Evolutionary conservation across 2,113 vertebrate species (phyloP), one percentile per base, ranked within the genome.

Genomic region (Psilopogon haemacephalus): DNA sequence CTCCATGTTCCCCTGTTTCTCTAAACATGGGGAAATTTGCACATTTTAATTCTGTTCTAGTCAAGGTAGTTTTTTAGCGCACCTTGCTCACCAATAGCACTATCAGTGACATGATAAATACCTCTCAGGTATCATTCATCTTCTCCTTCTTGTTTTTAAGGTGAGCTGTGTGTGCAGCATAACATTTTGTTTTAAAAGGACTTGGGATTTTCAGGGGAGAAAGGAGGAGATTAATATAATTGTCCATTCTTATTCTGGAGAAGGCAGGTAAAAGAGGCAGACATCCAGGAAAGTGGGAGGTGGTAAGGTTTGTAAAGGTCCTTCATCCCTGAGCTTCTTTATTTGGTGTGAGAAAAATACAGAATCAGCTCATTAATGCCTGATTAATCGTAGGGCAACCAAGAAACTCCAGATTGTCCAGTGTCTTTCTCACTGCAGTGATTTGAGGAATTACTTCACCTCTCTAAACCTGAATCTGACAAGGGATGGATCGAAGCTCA

Each of bases 71-170:
- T 77, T 70, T 88, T 67, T 52, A 81, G 46, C 11, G 72, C 54
- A 64, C 59, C 56, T 84, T 68, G 76, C 63, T 95, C 90, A 86
- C 73, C 73, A 74, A 1, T 1, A 71, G 69, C 28, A 56, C 86
- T 80, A 35, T 27, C 69, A 18, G 80, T n/a, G 86, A 93, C 88
- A 78, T 77, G 92, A 96, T 56, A 81, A 95, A 96, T 83, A 88
- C 44, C 62, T 77, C 86, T 62, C 62, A 27, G 85, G 76, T 90
- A 92, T 78, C 93, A 88, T 93, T 95, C 73, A 68, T 95, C 92
- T 93, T 93, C 79, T 93, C 90, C n/a, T 83, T 58, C 74, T 62
- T 67, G 87, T 93, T 91, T 77, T 82, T 85, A 89, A 89, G 83
- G 85, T 67, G 94, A 91, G 27, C 79, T 11, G 60, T 88, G 79